A percentile compares a stretch with the other conserved stretches of the same genome.
phyloP scores from a whole-genome alignment of 2,797 vertebrate genomes.

The Melanotaenia maccullochi region DNA sequence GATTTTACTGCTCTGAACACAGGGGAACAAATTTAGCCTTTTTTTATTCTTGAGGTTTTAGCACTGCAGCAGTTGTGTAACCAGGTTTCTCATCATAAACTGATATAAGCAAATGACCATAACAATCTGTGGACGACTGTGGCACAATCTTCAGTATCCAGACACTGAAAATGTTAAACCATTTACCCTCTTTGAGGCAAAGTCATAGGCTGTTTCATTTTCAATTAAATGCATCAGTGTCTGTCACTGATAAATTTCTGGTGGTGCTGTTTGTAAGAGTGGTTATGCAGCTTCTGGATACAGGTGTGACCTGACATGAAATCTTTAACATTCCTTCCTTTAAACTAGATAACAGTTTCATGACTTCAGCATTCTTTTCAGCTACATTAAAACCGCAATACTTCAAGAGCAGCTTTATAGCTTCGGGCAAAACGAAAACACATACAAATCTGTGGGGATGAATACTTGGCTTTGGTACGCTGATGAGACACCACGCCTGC shows the following conservation, averaged over 20 bases:
- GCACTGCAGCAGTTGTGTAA: constrained; percentile 15
- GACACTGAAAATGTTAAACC: constrained; percentile 11
- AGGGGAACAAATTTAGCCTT: neutral
- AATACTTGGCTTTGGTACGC: too few relatives aligned
- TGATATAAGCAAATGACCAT: constrained; percentile 17
- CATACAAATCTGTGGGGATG: too few relatives aligned
- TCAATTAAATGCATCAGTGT: neutral
- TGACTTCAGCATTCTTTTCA: neutral
- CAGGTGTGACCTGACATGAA: constrained; percentile 48
- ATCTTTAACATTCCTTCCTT: constrained; percentile 12
- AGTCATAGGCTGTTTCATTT: neutral
- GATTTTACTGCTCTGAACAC: constrained; percentile 2
- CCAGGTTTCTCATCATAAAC: neutral
- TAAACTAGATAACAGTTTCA: neutral
- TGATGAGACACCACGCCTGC: neutral
- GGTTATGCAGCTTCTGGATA: constrained; percentile 25
- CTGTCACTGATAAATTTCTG: neutral
- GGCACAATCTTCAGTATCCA: neutral
- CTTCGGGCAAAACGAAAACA: too few relatives aligned
- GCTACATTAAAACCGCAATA: too few relatives aligned
- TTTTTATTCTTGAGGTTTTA: neutral
- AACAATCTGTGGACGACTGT: constrained; percentile 11
- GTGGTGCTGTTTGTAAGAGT: constrained; percentile 4
- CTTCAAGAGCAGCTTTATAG: too few relatives aligned
- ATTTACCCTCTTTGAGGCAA: neutral